These are phyloP conservation scores for Carabus problematicus DNA, from an alignment of 2,888 invertebrate species.

Conservation along the genomic window DNA sequence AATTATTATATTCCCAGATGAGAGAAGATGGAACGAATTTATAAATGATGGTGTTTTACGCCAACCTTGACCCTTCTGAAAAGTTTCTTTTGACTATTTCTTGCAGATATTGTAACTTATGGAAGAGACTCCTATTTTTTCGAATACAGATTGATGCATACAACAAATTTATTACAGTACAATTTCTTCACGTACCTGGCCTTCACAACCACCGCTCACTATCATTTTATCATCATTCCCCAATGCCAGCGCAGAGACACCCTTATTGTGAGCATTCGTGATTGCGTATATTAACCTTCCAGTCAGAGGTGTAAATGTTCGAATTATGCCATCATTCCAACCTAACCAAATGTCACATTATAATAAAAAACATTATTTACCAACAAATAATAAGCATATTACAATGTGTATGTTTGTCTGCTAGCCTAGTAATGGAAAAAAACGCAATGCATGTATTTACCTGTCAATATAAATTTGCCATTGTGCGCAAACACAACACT, in stretches of 20 bases:
- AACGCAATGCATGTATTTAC: constrained; percentile 55
- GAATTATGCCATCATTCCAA: constrained; percentile 85
- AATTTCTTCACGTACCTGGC: constrained; percentile 67
- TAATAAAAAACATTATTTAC: too few relatives aligned
- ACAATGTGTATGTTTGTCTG: too few relatives aligned
- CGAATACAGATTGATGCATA: neutral
- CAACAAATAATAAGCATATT: too few relatives aligned
- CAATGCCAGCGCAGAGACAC: constrained; percentile 82
- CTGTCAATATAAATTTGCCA: constrained; percentile 82
- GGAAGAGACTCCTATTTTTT: neutral
- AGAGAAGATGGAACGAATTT: too few relatives aligned
- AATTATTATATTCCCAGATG: too few relatives aligned
- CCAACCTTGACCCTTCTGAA: too few relatives aligned
- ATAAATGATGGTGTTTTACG: too few relatives aligned
- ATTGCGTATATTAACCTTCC: constrained; percentile 84
- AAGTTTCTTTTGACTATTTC: too few relatives aligned
- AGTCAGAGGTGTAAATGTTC: constrained; percentile 82
- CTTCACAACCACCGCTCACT: constrained; percentile 90
- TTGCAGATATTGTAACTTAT: neutral
- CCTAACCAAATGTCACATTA: constrained; percentile 54
- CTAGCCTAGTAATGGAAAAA: too few relatives aligned
- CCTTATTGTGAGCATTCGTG: constrained; percentile 88
- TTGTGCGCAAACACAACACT: constrained; percentile 78
- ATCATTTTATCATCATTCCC: constrained; percentile 74
- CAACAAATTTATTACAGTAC: neutral